These are phyloP conservation scores for Chrysaora quinquecirrha DNA, from an alignment of 30 jellyfish, hydroid and myxozoan species.

Conservation along the genomic window DNA sequence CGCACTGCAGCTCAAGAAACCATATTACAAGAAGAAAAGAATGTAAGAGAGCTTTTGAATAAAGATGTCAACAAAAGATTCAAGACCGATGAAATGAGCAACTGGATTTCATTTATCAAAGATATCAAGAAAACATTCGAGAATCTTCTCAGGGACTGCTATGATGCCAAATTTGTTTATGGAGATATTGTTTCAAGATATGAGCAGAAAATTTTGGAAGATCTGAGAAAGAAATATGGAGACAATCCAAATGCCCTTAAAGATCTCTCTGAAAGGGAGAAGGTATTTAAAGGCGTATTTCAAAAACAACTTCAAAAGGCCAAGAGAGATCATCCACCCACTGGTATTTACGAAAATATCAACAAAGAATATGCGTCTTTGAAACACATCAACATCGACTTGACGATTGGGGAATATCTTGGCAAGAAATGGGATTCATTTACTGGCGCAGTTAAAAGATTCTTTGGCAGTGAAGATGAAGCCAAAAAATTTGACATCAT, in stretches of 20 bases:
- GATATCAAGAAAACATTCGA: too few relatives aligned
- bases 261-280: neutral
- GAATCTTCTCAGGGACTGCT: neutral
- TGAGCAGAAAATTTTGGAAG: neutral
- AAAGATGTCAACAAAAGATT: too few relatives aligned
- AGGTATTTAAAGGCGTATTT: neutral
- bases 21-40: neutral
- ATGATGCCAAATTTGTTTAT: neutral
- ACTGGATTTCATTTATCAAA: too few relatives aligned
- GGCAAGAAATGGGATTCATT: neutral
- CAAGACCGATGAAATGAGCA: too few relatives aligned
- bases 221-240: neutral
- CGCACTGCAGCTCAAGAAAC: conserved; percentile 4
- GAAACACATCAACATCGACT: conserved; percentile 2
- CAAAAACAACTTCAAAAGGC: neutral
- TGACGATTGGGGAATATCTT: neutral
- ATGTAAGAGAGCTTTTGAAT: too few relatives aligned
- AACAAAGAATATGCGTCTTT: neutral
- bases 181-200: too few relatives aligned
- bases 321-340: neutral
- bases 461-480: neutral
- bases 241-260: neutral
- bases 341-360: neutral
- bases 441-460: neutral
- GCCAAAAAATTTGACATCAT: neutral